Evolutionary conservation across 2,888 invertebrate genomes (phyloP).

Genomic region (Drosophila paranaensis): DNA sequence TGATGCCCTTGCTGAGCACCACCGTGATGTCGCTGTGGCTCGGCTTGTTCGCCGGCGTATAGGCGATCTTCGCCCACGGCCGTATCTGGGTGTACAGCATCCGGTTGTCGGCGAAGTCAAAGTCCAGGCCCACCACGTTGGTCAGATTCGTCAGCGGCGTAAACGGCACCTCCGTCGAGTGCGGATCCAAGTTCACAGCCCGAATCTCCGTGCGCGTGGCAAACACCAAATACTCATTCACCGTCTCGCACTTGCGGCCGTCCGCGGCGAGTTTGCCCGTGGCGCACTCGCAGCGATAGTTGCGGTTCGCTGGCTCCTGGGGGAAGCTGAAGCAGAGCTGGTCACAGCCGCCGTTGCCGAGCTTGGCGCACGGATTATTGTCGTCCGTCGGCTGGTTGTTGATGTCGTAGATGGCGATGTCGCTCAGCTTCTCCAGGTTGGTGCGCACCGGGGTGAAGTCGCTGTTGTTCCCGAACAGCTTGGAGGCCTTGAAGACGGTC

Average conservation of each 20-base stretch:
- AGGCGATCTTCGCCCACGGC: slow-evolving; percentile 95
- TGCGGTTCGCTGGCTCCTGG: slow-evolving; percentile 86
- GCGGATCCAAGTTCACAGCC: slow-evolving; percentile 94
- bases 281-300: slow-evolving; percentile 95
- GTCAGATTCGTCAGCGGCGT: slow-evolving; percentile 93
- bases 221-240: slow-evolving; percentile 96
- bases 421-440: slow-evolving; percentile 93
- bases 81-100: slow-evolving; percentile 97
- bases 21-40: slow-evolving; percentile 87
- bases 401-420: slow-evolving; percentile 95
- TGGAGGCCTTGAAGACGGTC: slow-evolving; percentile 92
- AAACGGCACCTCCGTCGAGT: slow-evolving; percentile 92
- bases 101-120: slow-evolving; percentile 94
- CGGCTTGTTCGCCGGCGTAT: slow-evolving; percentile 90
- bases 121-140: slow-evolving; percentile 97
- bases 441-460: slow-evolving; percentile 91
- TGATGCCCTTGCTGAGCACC: slow-evolving; percentile 92
- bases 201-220: slow-evolving; percentile 97
- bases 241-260: slow-evolving; percentile 91
- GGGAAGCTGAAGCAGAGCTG: slow-evolving; percentile 98
- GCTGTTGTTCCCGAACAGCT: slow-evolving; percentile 90
- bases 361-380: slow-evolving; percentile 91
- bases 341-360: slow-evolving; percentile 94
- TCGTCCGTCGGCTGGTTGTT: slow-evolving; percentile 94
- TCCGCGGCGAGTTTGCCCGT: slow-evolving; percentile 90